Conservation (phyloP, 2,113 vertebrate species). For the Mesembrinibis cayennensis region DNA sequence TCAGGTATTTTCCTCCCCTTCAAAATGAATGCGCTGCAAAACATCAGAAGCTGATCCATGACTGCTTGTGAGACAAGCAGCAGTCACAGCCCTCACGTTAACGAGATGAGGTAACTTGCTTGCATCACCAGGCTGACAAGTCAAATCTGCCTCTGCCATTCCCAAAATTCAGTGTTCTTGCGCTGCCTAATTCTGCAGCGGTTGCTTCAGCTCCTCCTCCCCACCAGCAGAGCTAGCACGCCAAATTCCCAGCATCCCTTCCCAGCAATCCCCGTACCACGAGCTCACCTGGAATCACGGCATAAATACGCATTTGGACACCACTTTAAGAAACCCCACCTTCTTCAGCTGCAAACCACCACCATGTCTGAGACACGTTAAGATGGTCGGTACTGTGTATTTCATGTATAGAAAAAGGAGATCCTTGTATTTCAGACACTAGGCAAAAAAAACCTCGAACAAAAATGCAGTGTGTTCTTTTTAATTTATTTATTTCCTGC, state of each 20-base stretch:
- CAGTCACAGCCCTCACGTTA: rapidly evolving
- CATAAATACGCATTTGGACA: not conserved
- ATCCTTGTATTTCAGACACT: not conserved
- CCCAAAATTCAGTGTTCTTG: not conserved
- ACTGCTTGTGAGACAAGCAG: rapidly evolving
- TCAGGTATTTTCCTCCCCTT: not conserved
- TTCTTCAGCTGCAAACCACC: not conserved
- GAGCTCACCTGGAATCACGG: not conserved
- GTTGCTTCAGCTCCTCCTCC: not conserved
- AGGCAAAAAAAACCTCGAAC: not conserved
- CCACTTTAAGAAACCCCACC: not conserved
- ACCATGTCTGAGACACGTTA: rapidly evolving
- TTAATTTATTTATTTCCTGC: not conserved
- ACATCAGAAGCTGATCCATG: not conserved
- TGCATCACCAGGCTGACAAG: rapidly evolving
- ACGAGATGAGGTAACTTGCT: too few relatives aligned
- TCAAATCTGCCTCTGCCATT: not conserved
- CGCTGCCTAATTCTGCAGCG: not conserved
- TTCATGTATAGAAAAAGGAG: not conserved
- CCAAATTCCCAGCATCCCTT: not conserved
- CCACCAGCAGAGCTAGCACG: not conserved
- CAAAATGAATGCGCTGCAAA: not conserved
- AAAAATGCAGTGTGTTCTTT: not conserved
- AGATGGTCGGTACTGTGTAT: not conserved
- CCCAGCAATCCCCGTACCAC: not conserved